Evolutionary conservation across 92 coral and sea anemone species (phyloP).

Genomic region (Umimayanthus chanpuru): DNA sequence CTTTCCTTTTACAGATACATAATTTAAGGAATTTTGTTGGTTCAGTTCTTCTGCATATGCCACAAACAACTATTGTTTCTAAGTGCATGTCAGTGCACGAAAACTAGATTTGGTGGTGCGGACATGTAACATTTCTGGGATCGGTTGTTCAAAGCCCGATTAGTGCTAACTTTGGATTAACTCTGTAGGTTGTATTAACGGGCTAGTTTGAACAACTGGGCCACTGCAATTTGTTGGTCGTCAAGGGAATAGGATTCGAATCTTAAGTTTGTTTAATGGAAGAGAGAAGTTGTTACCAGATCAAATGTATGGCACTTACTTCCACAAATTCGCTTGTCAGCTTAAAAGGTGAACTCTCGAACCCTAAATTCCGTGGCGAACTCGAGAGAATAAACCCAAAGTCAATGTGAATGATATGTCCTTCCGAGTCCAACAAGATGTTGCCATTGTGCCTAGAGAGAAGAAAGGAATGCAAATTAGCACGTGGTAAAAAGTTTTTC

Average conservation of each 20-base stretch:
- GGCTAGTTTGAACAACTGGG: too few species aligned
- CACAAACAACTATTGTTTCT: too few species aligned
- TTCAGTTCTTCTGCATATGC: neutral
- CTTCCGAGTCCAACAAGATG: constrained; percentile 87
- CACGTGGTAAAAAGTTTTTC: neutral
- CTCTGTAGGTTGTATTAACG: too few species aligned
- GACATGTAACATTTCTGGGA: too few species aligned
- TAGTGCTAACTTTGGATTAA: too few species aligned
- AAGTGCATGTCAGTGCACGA: too few species aligned
- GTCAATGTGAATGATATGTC: constrained; percentile 95
- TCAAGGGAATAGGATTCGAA: too few species aligned
- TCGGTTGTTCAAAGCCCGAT: too few species aligned
- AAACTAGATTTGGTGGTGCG: too few species aligned
- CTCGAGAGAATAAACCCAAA: constrained; percentile 98
- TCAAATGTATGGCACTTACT: constrained; percentile 47
- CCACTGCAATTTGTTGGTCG: too few species aligned
- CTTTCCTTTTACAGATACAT: neutral
- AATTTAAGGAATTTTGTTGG: neutral
- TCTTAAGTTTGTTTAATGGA: neutral
- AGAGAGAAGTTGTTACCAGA: neutral
- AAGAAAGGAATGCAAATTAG: neutral
- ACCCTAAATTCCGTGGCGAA: constrained; percentile 96
- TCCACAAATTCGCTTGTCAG: constrained; percentile 97
- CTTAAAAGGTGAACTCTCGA: constrained; percentile 97
- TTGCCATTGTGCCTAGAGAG: constrained; percentile 90